These are phyloP conservation scores for Acleris cristana DNA, from an alignment of 2,888 invertebrate species.

Conservation along the genomic window DNA sequence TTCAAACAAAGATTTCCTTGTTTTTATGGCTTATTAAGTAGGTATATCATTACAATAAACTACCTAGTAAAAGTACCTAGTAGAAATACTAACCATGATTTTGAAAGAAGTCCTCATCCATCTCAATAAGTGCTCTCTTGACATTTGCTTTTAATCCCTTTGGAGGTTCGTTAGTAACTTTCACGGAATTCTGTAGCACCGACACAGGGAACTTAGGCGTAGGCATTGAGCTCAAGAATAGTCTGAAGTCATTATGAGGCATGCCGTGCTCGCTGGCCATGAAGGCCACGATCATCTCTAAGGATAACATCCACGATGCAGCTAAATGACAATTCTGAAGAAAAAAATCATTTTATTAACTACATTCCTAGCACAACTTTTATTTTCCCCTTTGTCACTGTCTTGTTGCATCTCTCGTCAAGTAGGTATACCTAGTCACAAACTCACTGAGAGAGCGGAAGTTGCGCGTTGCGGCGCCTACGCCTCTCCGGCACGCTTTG, in stretches of 20 bases:
- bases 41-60: too few relatives aligned
- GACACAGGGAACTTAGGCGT: slow-evolving; percentile 94
- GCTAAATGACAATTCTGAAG: slow-evolving; percentile 96
- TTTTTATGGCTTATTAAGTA: too few relatives aligned
- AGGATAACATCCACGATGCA: slow-evolving; percentile 94
- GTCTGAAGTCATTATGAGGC: slow-evolving; percentile 89
- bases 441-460: too few relatives aligned
- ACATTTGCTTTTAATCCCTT: slow-evolving; percentile 95
- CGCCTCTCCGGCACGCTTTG: too few relatives aligned
- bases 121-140: slow-evolving; percentile 90
- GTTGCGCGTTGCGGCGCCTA: too few relatives aligned
- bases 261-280: slow-evolving; percentile 86
- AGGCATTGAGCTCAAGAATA: slow-evolving; percentile 96
- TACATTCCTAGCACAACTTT: neutral
- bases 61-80: too few relatives aligned
- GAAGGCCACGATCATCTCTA: slow-evolving; percentile 91
- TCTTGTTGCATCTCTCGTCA: too few relatives aligned
- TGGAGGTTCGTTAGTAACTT: slow-evolving; percentile 97
- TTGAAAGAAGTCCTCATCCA: slow-evolving; percentile 92
- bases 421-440: too few relatives aligned
- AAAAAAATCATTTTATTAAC: neutral
- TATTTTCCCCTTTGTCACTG: too few relatives aligned
- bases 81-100: slow-evolving; percentile 83
- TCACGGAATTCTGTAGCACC: slow-evolving; percentile 95
- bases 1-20: too few relatives aligned